Base-by-base conservation (phyloP, 2,797 vertebrate genomes). In the Trematomus bernacchii region DNA sequence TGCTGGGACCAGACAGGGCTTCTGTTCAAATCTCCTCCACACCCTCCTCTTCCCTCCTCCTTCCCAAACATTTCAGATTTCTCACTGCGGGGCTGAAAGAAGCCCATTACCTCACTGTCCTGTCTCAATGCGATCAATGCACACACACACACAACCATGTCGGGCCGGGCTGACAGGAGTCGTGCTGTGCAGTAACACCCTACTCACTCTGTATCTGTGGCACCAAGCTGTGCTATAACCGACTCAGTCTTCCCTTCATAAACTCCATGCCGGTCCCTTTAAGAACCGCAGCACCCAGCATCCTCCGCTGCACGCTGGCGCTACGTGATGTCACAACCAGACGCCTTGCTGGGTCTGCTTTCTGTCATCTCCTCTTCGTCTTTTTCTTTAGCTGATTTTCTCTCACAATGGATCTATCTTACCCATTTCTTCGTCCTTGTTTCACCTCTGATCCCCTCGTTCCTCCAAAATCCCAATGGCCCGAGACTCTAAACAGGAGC, bases 221-320 rank as follows among this genome's bases (percentile, higher is more conserved):
- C 87, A 85, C 89, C 92, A 88, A 79, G 89, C 91, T 93, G 91
- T 88, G 92, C 80, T 71, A 0, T 74, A 84, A 87, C 89, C 40
- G 33, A 80, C 85, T 82, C 84, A 73, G 77, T 77, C 75, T 87
- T 80, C 77, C 71, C 71, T 77, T 37, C 75, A 30, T 67, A 77
- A 80, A 70, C 47, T 14, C 75, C 85, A 83, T 57, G 19, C 57
- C 88, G 88, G 93, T 67, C 88, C 90, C 91, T 95, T 95, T 93
- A 95, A 94, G 93, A 95, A 82, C 72, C 78, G 76, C 88, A 88
- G 87, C 88, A 89, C 86, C 93, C 89, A 80, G 90, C 86, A 90
- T 93, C 90, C 91, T 92, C 77, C 67, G 65, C 87, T 92, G 81
- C 90, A 85, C 18, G 73, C 83, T 79, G 77, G 70, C 71, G 62